Conservation (phyloP, 2,888 invertebrate genomes). For the Drosophila diplacantha region DNA sequence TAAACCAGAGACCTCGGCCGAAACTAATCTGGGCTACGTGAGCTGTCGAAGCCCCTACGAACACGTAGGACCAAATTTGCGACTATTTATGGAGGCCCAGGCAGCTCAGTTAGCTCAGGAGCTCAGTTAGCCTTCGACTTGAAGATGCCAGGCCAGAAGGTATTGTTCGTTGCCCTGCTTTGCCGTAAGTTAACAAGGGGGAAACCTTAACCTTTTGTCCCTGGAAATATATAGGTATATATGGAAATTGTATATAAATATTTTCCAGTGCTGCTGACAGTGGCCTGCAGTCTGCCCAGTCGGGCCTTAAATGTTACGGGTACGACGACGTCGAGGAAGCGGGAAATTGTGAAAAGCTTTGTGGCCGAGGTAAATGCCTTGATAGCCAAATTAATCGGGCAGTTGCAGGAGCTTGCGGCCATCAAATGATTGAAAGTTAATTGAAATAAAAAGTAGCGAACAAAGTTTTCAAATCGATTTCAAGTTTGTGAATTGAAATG, state of each 20-base stretch:
- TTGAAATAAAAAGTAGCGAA: constrained; percentile 2
- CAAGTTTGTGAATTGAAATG: neutral
- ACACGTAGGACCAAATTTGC: constrained; percentile 45
- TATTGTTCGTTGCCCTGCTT: constrained; percentile 23
- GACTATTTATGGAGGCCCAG: constrained; percentile 44
- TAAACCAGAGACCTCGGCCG: neutral
- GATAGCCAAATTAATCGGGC: constrained; percentile 33
- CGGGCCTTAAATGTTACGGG: neutral
- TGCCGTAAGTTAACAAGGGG: constrained; percentile 40
- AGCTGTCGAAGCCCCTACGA: neutral
- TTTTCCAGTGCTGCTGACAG: constrained; percentile 15
- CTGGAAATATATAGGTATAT: neutral
- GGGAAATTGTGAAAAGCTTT: constrained; percentile 41
- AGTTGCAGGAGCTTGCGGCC: constrained; percentile 1
- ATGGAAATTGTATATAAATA: neutral
- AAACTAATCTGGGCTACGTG: constrained; percentile 47
- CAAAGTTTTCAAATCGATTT: neutral
- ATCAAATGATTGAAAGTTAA: neutral
- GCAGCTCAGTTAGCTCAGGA: no score
- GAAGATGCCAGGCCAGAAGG: constrained; percentile 13
- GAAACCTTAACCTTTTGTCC: neutral
- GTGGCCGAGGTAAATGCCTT: constrained; percentile 41
- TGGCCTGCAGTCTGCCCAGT: constrained; percentile 14
- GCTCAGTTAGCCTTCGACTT: constrained; percentile 5
- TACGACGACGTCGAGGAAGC: constrained; percentile 17